Conservation (phyloP, 1,140 invertebrate genomes). For the Drosophila sulfurigaster region DNA sequence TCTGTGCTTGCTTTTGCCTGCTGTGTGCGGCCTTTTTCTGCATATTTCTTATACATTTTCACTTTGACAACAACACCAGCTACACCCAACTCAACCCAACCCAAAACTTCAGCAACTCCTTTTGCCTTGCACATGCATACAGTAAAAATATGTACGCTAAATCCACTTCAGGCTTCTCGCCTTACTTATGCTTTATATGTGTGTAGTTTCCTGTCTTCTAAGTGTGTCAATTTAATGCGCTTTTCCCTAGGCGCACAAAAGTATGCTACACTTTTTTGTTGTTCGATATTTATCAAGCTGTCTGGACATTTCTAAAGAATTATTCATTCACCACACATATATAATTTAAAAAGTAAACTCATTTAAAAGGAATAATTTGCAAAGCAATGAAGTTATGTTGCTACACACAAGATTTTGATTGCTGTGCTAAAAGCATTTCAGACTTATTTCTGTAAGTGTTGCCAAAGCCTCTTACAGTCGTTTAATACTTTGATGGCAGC, state of each 20-base stretch:
- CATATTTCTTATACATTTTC: constrained; percentile 78
- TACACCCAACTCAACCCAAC: background rate
- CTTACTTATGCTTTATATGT: constrained; percentile 6
- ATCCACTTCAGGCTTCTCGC: constrained; percentile 36
- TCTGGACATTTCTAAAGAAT: background rate
- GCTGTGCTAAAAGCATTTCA: no score
- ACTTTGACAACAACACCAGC: constrained; percentile 56
- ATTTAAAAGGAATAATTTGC: background rate
- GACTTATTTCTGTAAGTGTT: background rate
- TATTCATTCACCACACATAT: background rate
- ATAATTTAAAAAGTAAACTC: background rate
- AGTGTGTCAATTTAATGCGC: constrained; percentile 57
- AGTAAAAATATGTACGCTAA: constrained; percentile 28
- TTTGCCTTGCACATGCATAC: constrained; percentile 29
- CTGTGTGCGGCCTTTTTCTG: constrained; percentile 59
- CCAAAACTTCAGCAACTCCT: constrained; percentile 33
- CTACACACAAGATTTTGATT: no score
- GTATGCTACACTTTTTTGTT: constrained; percentile 45
- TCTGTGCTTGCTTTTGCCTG: background rate
- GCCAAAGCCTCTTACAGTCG: background rate
- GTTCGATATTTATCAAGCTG: background rate
- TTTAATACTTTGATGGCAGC: background rate
- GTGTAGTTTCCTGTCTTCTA: background rate
- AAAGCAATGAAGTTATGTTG: background rate
- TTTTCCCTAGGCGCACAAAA: constrained; percentile 49